Evolutionary conservation across 2,888 invertebrate species (phyloP).

Genomic region (Sylvicola cinctus): DNA sequence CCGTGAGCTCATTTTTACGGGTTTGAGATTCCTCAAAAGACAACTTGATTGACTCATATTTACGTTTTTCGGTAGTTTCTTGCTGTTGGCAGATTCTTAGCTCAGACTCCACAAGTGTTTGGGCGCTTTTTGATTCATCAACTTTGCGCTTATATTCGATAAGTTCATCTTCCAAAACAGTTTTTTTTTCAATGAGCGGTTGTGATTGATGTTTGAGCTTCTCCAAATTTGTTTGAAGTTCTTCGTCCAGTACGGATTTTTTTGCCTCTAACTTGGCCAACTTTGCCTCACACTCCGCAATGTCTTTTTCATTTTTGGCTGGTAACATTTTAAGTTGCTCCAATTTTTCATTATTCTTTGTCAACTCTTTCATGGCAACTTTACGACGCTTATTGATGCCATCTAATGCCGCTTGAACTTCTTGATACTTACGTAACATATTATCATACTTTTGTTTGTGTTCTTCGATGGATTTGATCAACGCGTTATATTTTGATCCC

Average conservation of each 20-base stretch:
- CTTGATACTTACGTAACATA: slow-evolving; percentile 42
- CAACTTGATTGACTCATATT: slow-evolving; percentile 16
- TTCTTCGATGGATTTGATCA: slow-evolving; percentile 35
- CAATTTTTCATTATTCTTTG: slow-evolving; percentile 44
- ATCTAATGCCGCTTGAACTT: slow-evolving; percentile 41
- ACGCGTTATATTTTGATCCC: slow-evolving; percentile 30
- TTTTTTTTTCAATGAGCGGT: slow-evolving; percentile 31
- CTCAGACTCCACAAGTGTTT: slow-evolving; percentile 45
- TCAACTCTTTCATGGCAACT: slow-evolving; percentile 45
- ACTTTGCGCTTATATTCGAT: slow-evolving; percentile 46
- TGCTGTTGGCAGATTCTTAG: slow-evolving; percentile 43
- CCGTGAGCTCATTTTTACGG: too few species aligned
- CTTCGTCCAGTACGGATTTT: slow-evolving; percentile 32
- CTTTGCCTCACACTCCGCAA: slow-evolving; percentile 39
- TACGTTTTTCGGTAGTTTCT: slow-evolving; percentile 19
- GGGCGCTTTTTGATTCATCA: slow-evolving; percentile 42
- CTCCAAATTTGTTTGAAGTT: slow-evolving; percentile 38
- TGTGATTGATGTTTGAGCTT: slow-evolving; percentile 33
- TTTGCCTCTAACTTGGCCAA: slow-evolving; percentile 31
- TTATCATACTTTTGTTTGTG: slow-evolving; percentile 37
- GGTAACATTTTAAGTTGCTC: slow-evolving; percentile 43
- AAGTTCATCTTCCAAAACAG: slow-evolving; percentile 35
- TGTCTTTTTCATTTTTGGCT: slow-evolving; percentile 49
- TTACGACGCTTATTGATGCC: slow-evolving; percentile 54
- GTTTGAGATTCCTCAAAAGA: slow-evolving; percentile 29